Base-by-base conservation (phyloP, 2,888 invertebrate species). In the Selenia dentaria region DNA sequence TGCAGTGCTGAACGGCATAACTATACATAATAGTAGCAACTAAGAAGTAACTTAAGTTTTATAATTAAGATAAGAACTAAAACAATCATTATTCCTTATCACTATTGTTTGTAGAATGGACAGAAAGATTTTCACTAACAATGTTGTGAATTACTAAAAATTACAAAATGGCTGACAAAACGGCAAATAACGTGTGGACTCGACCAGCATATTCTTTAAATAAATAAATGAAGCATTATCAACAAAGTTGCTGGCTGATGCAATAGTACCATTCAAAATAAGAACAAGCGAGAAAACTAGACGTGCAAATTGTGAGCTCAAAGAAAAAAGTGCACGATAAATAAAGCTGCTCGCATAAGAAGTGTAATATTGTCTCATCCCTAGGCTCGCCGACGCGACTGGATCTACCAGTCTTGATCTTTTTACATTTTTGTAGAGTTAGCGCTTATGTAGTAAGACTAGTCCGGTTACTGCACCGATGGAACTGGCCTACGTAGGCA, bases 391-490 rank as follows among this genome's bases (percentile, higher is more conserved):
- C 6, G 6, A 24, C 13, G 26, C 18, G 36, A 11, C 27, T 22
- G 25, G 31, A 35, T 40, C 18, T n/a, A n/a, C 20, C 8, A 27
- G 11, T 33, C 36, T 27, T 11, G 22, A 20, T 47, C 33, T 42
- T 47, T 41, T 47, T 41, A 36, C 47, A 47, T 47, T 36, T 36
- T 33, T 41, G 37, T 24, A 5, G 22, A 12, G 38, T 10, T 14
- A 20, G 16, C 2, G 24, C 16, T 8, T 1, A 22, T 8, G 22
- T 22, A 22, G 22, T 22, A 2, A 8, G 8, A 36, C 39, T 40
- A 24, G 46, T 31, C 26, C 3, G 24, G 25, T 11, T 16, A 27
- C 26, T 35, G 12, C 33, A 9, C 14, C 4, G 8, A 24, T 12
- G 5, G 34, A 12, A 31, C 31, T 29, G 31, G 35, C 27, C 20